phyloP scores from a whole-genome alignment of 2,888 invertebrate genomes.

The Heterodera filipjevi region DNA sequence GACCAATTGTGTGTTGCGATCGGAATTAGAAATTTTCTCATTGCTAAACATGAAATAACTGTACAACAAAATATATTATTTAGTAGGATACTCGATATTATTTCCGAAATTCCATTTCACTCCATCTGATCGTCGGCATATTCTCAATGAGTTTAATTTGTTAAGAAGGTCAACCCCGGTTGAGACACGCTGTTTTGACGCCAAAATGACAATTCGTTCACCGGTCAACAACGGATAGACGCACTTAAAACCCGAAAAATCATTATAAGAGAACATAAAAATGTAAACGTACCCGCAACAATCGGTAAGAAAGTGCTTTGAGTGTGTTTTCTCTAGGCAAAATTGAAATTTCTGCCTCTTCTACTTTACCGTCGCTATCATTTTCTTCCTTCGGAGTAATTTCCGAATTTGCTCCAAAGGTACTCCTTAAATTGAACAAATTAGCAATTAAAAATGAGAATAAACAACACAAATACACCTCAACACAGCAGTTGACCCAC shows the following conservation, averaged over 20 bases:
- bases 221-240: constrained; percentile 52
- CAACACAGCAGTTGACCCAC: constrained; percentile 21
- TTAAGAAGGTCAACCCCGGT: constrained; percentile 54
- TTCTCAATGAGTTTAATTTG: constrained; percentile 40
- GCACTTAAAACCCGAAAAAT: constrained; percentile 42
- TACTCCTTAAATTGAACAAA: constrained; percentile 7
- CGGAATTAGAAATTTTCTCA: background rate
- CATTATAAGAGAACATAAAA: background rate
- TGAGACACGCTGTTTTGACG: constrained; percentile 47
- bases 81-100: background rate
- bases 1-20: constrained; percentile 27
- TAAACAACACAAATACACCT: background rate
- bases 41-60: background rate
- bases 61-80: background rate
- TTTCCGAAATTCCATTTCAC: constrained; percentile 21
- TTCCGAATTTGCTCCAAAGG: constrained; percentile 34
- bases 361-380: background rate
- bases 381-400: constrained; percentile 2
- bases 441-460: background rate
- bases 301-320: constrained; percentile 21
- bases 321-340: constrained; percentile 24
- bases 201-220: constrained; percentile 53
- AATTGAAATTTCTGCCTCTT: background rate
- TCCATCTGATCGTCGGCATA: constrained; percentile 26
- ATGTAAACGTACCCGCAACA: constrained; percentile 28